phyloP scores from a whole-genome alignment of 2,888 invertebrate genomes.

The Plagiodera versicolora region DNA sequence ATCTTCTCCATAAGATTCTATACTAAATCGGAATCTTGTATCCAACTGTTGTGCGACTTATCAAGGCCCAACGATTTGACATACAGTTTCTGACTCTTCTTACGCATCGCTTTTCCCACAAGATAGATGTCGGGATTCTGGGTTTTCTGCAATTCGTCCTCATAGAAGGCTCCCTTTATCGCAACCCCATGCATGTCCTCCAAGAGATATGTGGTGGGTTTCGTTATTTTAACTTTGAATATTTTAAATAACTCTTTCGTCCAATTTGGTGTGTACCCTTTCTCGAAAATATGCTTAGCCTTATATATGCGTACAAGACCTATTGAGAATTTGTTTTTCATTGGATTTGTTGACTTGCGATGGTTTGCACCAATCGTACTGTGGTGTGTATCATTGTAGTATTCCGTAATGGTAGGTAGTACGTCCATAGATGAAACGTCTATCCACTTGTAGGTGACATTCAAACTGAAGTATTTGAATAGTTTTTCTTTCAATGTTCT shows the following conservation, averaged over 20 bases:
- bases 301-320: neutral
- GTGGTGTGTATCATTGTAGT: conserved; percentile 31
- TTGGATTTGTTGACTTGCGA: too few species aligned
- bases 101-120: conserved; percentile 26
- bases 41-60: conserved; percentile 40
- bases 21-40: conserved; percentile 27
- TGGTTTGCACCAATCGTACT: too few species aligned
- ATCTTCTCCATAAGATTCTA: conserved; percentile 5
- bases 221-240: conserved; percentile 35
- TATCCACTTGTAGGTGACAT: neutral
- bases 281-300: neutral
- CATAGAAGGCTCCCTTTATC: conserved; percentile 41
- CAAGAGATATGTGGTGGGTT: conserved; percentile 42
- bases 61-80: conserved; percentile 6
- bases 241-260: conserved; percentile 47
- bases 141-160: conserved; percentile 36
- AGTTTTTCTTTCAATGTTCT: conserved; percentile 36
- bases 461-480: conserved; percentile 32
- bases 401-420: conserved; percentile 32
- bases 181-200: conserved; percentile 36
- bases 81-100: neutral
- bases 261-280: conserved; percentile 44
- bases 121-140: conserved; percentile 37
- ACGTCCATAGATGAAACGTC: too few species aligned
- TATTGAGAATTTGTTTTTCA: too few species aligned